Conservation (phyloP, 2,888 invertebrate species). For the Mystacides longicornis region DNA sequence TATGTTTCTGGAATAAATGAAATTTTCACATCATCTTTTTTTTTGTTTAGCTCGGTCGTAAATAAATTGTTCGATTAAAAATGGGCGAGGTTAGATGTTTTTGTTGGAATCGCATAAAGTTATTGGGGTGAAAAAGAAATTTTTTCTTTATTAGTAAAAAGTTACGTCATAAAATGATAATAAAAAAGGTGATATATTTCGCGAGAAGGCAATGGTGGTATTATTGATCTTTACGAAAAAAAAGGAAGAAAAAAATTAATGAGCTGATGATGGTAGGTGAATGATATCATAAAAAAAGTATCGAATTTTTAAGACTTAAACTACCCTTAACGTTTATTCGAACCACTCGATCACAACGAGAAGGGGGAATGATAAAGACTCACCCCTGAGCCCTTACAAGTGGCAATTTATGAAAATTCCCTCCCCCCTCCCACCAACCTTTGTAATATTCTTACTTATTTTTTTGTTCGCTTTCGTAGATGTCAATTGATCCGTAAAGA, state of each 20-base stretch:
- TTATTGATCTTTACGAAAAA: not conserved
- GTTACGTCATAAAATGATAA: not conserved
- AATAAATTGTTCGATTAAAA: too few species aligned
- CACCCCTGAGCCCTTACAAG: constrained; percentile 11
- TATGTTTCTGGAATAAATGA: too few species aligned
- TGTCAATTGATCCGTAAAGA: constrained; percentile 22
- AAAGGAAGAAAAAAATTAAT: not conserved
- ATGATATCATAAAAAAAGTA: not conserved
- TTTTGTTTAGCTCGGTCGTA: too few species aligned
- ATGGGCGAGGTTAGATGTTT: too few species aligned
- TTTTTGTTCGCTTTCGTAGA: constrained; percentile 17
- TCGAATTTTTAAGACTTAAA: constrained; percentile 1
- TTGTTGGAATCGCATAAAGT: too few species aligned
- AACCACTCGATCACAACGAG: constrained; percentile 1
- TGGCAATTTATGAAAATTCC: constrained; percentile 20
- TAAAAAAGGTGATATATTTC: not conserved
- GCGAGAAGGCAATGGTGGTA: too few species aligned
- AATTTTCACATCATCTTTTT: too few species aligned
- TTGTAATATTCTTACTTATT: constrained; percentile 19
- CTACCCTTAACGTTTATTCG: constrained; percentile 1
- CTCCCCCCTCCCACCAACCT: not conserved
- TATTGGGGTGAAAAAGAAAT: not conserved
- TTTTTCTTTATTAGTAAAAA: not conserved
- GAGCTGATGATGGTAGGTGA: not conserved
- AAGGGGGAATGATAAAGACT: not conserved